These are phyloP conservation scores for Motacilla tschutschensis DNA, from an alignment of 2,113 vertebrate species.

Conservation along the genomic window DNA sequence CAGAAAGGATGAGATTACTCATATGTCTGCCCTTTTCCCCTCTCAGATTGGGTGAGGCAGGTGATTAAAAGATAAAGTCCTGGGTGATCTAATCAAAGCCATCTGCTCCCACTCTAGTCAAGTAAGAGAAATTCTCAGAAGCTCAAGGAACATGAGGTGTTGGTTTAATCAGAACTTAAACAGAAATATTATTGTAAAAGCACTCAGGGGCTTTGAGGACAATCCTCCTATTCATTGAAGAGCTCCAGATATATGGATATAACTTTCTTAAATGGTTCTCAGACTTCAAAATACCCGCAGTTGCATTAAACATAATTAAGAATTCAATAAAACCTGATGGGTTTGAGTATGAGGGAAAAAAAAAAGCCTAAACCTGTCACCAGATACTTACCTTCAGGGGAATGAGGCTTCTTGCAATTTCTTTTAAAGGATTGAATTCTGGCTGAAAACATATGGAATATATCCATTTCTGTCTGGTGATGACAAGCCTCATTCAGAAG, in stretches of 20 bases:
- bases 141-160: background rate
- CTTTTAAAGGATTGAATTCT: background rate
- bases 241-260: background rate
- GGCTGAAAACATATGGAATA: background rate
- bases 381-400: background rate
- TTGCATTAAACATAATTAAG: constrained; percentile 23
- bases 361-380: background rate
- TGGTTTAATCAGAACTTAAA: constrained; percentile 17
- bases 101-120: constrained; percentile 47
- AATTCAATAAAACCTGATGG: background rate
- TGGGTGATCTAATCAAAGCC: constrained; percentile 63
- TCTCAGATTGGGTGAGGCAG: constrained; percentile 32
- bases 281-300: background rate
- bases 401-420: background rate
- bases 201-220: background rate
- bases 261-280: background rate
- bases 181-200: constrained; percentile 25
- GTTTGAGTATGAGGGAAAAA: background rate
- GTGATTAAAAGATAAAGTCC: constrained; percentile 59
- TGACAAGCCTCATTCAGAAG: background rate
- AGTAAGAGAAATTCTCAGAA: constrained; percentile 44
- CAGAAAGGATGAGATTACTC: constrained; percentile 56
- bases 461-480: background rate
- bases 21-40: constrained; percentile 44
- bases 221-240: background rate